Evolutionary conservation across 2,888 invertebrate species (phyloP).

Genomic region (Drosophila tripunctata): DNA sequence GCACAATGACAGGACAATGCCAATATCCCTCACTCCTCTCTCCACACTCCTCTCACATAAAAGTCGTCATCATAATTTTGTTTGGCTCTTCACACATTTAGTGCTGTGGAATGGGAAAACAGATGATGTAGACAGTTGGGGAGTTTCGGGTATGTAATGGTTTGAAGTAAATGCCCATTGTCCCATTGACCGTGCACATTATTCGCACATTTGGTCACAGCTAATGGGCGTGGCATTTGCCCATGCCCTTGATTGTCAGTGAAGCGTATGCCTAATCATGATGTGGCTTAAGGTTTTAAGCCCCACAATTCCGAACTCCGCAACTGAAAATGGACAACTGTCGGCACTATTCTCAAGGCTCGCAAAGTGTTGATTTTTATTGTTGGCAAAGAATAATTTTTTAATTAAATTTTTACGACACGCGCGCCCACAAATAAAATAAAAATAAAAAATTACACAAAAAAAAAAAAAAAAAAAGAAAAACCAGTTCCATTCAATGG

Average conservation of each 20-base stretch:
- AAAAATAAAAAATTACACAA: background rate
- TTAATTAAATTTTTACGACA: constrained; percentile 78
- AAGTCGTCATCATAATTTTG: constrained; percentile 75
- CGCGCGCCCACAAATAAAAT: constrained; percentile 40
- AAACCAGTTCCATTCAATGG: constrained; percentile 26
- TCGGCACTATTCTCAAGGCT: constrained; percentile 27
- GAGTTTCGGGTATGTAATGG: constrained; percentile 24
- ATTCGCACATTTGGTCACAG: constrained; percentile 74
- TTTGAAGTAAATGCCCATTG: constrained; percentile 67
- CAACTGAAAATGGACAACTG: background rate
- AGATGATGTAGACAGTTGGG: background rate
- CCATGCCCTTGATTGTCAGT: constrained; percentile 20
- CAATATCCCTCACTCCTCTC: too few relatives aligned
- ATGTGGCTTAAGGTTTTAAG: constrained; percentile 41
- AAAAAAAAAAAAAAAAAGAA: background rate
- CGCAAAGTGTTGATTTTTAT: constrained; percentile 72
- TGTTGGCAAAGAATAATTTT: constrained; percentile 69
- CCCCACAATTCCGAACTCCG: too few relatives aligned
- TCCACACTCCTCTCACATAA: constrained; percentile 68
- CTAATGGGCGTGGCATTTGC: constrained; percentile 65
- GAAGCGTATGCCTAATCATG: constrained; percentile 64
- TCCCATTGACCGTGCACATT: constrained; percentile 65
- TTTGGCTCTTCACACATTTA: constrained; percentile 55
- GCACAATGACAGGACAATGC: constrained; percentile 42
- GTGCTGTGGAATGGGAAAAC: background rate